Conservation (phyloP, 2,113 vertebrate genomes). For the Asarcornis scutulata region DNA sequence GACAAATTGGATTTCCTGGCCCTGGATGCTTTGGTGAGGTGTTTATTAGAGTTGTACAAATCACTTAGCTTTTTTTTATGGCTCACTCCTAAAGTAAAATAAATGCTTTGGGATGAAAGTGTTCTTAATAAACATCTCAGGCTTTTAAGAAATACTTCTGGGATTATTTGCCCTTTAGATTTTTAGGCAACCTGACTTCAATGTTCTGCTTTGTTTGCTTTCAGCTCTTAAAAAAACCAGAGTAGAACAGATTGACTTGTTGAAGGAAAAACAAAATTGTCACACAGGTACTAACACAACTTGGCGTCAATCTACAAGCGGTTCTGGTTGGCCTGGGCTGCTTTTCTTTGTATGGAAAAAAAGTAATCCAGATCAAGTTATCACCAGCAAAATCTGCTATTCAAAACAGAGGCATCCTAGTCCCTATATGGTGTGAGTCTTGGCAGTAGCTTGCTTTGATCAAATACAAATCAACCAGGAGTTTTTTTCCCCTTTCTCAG, state of each 20-base stretch:
- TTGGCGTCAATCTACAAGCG: neutral
- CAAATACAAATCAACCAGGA: slow-evolving; percentile 51
- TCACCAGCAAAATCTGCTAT: neutral
- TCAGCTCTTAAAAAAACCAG: neutral
- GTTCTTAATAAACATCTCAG: neutral
- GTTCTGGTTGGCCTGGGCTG: neutral
- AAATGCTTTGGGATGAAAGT: neutral
- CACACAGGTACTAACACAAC: neutral
- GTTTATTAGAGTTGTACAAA: neutral
- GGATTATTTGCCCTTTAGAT: neutral
- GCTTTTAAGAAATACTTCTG: neutral
- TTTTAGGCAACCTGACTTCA: neutral
- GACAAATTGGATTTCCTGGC: neutral
- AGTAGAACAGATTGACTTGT: neutral
- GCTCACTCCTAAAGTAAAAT: neutral
- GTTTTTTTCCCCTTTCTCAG: slow-evolving; percentile 56
- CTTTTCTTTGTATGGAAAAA: neutral
- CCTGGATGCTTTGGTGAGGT: neutral
- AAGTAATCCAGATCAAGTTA: neutral
- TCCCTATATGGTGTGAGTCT: neutral
- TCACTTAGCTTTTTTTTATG: neutral
- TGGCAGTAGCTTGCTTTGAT: slow-evolving; percentile 2
- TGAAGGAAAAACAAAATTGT: slow-evolving; percentile 4
- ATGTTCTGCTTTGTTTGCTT: neutral
- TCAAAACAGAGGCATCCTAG: neutral